Percentiles rank a stretch among this genome's conserved stretches.
phyloP scores from a whole-genome alignment of 2,888 invertebrate species.

The Maniola hyperantus region DNA sequence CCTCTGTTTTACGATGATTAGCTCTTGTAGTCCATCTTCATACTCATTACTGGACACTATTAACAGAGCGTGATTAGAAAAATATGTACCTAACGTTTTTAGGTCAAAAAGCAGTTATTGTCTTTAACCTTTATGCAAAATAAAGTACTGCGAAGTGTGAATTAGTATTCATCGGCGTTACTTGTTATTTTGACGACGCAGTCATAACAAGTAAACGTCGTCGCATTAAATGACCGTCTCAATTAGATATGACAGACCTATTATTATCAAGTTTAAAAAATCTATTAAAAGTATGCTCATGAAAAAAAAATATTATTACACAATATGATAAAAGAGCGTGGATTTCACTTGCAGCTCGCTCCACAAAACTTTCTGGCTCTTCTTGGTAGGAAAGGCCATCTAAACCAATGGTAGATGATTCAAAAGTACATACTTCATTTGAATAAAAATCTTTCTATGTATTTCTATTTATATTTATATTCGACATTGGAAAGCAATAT shows the following conservation, averaged over 20 bases:
- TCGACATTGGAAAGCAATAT: too few species aligned
- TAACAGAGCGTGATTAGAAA: constrained; percentile 20
- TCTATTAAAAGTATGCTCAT: too few species aligned
- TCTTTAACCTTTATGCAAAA: constrained; percentile 33
- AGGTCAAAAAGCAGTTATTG: constrained; percentile 23
- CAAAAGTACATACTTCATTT: too few species aligned
- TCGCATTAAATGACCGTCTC: constrained; percentile 1
- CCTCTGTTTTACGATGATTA: background rate
- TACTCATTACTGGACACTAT: constrained; percentile 10
- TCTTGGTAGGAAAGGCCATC: too few species aligned
- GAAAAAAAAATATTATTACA: too few species aligned
- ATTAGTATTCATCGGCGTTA: constrained; percentile 34
- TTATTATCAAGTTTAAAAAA: background rate
- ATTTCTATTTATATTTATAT: too few species aligned
- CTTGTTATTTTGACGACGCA: constrained; percentile 30
- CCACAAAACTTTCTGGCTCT: too few species aligned
- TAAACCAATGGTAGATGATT: too few species aligned
- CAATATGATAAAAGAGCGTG: too few species aligned
- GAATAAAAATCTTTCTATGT: too few species aligned
- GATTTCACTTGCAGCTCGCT: too few species aligned
- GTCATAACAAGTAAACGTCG: constrained; percentile 18
- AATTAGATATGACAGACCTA: constrained; percentile 7
- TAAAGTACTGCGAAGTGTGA: constrained; percentile 30
- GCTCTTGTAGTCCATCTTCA: background rate
- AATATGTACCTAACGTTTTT: constrained; percentile 16